Evolutionary conservation across 2,113 vertebrate genomes (phyloP), one percentile per base, ranked within the genome.

Genomic region (Scatophagus argus): DNA sequence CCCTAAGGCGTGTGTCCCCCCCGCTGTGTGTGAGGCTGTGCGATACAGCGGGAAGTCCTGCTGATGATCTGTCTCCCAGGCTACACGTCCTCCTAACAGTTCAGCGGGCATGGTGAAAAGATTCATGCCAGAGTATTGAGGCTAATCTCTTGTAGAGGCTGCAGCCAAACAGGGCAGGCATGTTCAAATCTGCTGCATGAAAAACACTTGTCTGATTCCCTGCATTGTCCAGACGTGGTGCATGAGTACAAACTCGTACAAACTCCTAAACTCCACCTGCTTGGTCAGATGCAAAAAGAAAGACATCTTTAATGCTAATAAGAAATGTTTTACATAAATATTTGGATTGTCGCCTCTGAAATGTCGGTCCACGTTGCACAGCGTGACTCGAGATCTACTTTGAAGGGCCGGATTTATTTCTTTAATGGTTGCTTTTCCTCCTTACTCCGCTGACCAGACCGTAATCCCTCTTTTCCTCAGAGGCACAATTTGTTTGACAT

Each of bases 81-180:
- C 82, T 38, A 4, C 36, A 29, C 5, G 60, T 81, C 81, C 41
- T 59, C 70, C 74, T 70, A 46, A 46, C 60, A 5, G 32, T 59
- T 73, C 69, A 73, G 36, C 49, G 27, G 67, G 71, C 88, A 67
- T 79, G 82, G 67, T 55, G 76, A 86, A 76, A 77, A 74, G 44
- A 85, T 62, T 75, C 74, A 27, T 65, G 86, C 76, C 84, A 90
- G 67, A 76, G 86, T 89, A 93, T 94, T 90, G 85, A 84, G 91
- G 92, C 87, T 91, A 93, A 94, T 91, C 93, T 91, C 82, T 67
- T 78, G 46, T 56, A 65, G 83, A 55, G 59, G 85, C 86, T 54
- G 25, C 73, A 69, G 90, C 92, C 91, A 91, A 91, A 83, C 74
- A 61, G 87, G 79, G 60, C 87, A 76, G 64, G 47, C 82, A 49